phyloP scores from a whole-genome alignment of 1,140 invertebrate species.

The Metopolophium dirhodum region DNA sequence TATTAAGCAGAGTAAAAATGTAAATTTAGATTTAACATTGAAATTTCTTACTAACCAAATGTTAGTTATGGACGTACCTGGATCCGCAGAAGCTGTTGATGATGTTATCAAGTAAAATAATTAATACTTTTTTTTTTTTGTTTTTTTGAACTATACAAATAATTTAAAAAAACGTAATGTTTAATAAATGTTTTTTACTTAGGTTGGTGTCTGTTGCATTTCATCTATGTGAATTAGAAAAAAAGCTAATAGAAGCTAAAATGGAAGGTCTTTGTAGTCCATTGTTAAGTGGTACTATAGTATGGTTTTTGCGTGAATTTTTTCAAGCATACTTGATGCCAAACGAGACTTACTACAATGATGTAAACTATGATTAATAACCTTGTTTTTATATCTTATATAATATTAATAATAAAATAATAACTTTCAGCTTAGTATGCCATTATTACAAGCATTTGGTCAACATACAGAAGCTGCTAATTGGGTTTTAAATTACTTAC shows the following conservation, averaged over 20 bases:
- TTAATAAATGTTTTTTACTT: conserved; percentile 54
- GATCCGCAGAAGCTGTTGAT: conserved; percentile 67
- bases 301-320: conserved; percentile 84
- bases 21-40: conserved; percentile 64
- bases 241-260: conserved; percentile 69
- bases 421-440: conserved; percentile 65
- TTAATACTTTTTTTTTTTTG: conserved; percentile 58
- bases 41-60: conserved; percentile 66
- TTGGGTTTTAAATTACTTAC: conserved; percentile 70
- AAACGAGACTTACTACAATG: conserved; percentile 72
- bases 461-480: conserved; percentile 67
- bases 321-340: conserved; percentile 77
- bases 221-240: conserved; percentile 74
- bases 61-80: conserved; percentile 65
- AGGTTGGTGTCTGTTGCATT: conserved; percentile 73
- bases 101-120: conserved; percentile 65
- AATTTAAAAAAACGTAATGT: not conserved
- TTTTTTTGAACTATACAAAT: not conserved
- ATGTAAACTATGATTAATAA: conserved; percentile 65
- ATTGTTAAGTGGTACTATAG: conserved; percentile 77
- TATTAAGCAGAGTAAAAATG: conserved; percentile 66
- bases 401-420: conserved; percentile 50
- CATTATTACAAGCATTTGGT: conserved; percentile 70
- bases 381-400: conserved; percentile 54
- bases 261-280: conserved; percentile 75